These are phyloP conservation scores for Netelia inedita DNA, from an alignment of 2,888 invertebrate species.

Conservation along the genomic window DNA sequence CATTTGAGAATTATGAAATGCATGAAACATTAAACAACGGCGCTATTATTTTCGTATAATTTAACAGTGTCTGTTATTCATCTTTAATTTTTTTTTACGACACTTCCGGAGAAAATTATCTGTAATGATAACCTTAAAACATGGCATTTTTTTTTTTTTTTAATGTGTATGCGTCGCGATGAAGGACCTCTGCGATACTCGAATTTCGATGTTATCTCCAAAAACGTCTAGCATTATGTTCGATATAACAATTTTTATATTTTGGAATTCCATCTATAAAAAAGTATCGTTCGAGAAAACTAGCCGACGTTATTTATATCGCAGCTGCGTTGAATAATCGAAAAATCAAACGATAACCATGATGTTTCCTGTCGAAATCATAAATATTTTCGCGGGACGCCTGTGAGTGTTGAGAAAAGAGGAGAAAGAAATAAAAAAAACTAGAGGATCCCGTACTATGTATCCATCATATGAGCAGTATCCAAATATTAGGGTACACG, in stretches of 20 bases:
- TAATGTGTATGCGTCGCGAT: conserved; percentile 4
- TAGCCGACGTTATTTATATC: background rate
- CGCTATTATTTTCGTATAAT: background rate
- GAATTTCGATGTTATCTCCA: background rate
- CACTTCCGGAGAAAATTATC: background rate
- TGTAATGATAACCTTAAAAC: conserved; percentile 6
- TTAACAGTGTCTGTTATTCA: conserved; percentile 1
- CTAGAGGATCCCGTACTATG: conserved; percentile 60
- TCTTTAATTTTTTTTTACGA: background rate
- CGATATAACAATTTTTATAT: background rate
- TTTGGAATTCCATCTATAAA: conserved; percentile 2
- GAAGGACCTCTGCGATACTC: background rate
- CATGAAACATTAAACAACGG: background rate
- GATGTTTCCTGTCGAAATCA: conserved; percentile 28
- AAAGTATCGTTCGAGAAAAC: background rate
- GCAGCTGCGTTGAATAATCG: conserved; percentile 30
- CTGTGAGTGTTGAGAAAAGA: conserved; percentile 1
- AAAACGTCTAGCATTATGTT: background rate
- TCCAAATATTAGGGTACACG: conserved; percentile 67
- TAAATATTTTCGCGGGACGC: conserved; percentile 47
- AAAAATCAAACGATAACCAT: conserved; percentile 8
- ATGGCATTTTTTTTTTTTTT: conserved; percentile 11
- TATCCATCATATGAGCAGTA: conserved; percentile 65
- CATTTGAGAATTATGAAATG: background rate
- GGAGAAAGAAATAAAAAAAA: conserved; percentile 35